phyloP scores from a whole-genome alignment of 1,140 invertebrate genomes.

The Sitophilus oryzae region DNA sequence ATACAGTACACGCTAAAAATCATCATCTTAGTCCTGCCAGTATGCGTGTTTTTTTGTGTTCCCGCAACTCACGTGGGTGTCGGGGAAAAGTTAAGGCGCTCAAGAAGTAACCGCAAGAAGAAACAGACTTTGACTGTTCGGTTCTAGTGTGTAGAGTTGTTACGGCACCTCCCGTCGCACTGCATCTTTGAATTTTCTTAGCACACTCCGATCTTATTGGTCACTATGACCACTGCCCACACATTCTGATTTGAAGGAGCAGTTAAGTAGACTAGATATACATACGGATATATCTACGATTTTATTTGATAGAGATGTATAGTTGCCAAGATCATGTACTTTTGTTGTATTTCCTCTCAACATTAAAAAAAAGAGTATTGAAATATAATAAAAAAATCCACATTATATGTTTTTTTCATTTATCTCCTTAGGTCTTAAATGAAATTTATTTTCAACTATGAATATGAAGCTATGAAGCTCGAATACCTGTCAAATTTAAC shows the following conservation, averaged over 20 bases:
- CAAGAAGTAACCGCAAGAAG: slow-evolving; percentile 18
- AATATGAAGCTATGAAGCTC: too few relatives aligned
- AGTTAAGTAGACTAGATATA: slow-evolving; percentile 11
- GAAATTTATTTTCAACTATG: too few relatives aligned
- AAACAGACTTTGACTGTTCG: slow-evolving; percentile 18
- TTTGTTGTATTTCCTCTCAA: too few relatives aligned
- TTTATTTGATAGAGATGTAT: slow-evolving; percentile 6
- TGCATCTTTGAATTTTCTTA: slow-evolving; percentile 23
- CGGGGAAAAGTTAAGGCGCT: slow-evolving; percentile 3
- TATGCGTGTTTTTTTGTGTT: too few relatives aligned
- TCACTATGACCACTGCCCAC: slow-evolving; percentile 21
- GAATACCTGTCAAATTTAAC: too few relatives aligned
- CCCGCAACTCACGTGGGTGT: slow-evolving; percentile 16
- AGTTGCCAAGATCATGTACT: too few relatives aligned
- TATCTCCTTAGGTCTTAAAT: too few relatives aligned
- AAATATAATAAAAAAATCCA: too few relatives aligned
- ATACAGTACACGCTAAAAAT: too few relatives aligned
- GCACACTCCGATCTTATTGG: slow-evolving; percentile 22
- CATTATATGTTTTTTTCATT: too few relatives aligned
- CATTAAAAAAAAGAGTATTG: too few relatives aligned
- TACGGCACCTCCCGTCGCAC: slow-evolving; percentile 17
- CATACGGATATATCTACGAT: slow-evolving; percentile 18
- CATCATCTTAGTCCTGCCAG: too few relatives aligned
- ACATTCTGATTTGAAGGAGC: slow-evolving; percentile 20
- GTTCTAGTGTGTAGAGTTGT: slow-evolving; percentile 19